Evolutionary conservation across 2,113 vertebrate genomes (phyloP).

Genomic region (Grammomys surdaster): DNA sequence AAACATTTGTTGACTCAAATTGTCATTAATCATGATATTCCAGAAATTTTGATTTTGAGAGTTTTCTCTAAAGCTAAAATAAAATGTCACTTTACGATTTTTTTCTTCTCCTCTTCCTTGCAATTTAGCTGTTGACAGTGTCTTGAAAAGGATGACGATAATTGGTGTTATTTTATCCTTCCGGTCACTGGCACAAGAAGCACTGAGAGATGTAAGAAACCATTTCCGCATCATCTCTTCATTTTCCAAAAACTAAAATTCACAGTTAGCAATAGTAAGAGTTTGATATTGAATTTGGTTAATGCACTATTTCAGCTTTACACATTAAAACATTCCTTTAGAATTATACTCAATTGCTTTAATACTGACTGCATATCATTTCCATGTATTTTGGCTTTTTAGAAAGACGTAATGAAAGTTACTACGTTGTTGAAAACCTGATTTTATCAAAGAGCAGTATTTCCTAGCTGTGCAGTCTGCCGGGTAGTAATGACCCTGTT

Average conservation of each 20-base stretch:
- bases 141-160: slow-evolving; percentile 99
- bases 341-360: neutral
- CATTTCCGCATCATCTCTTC: slow-evolving; percentile 48
- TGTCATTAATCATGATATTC: slow-evolving; percentile 27
- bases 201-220: slow-evolving; percentile 96
- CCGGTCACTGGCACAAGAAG: slow-evolving; percentile 97
- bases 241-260: slow-evolving; percentile 51
- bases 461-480: neutral
- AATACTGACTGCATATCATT: slow-evolving; percentile 30
- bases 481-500: slow-evolving; percentile 11
- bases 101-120: slow-evolving; percentile 57
- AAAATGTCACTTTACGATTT: slow-evolving; percentile 27
- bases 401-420: slow-evolving; percentile 51
- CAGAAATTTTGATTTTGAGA: slow-evolving; percentile 40
- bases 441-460: neutral
- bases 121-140: slow-evolving; percentile 96
- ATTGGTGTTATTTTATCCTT: slow-evolving; percentile 99
- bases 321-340: slow-evolving; percentile 62
- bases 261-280: neutral
- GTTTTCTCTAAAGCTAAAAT: slow-evolving; percentile 47
- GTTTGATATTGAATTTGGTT: neutral
- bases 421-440: neutral
- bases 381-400: neutral
- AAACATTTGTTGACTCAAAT: slow-evolving; percentile 49
- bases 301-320: neutral